Percentiles rank a stretch among this genome's conserved stretches.
These are phyloP conservation scores for Gymnoscopelus microlampas DNA, from an alignment of 2,797 vertebrate genomes.

Conservation along the genomic window DNA sequence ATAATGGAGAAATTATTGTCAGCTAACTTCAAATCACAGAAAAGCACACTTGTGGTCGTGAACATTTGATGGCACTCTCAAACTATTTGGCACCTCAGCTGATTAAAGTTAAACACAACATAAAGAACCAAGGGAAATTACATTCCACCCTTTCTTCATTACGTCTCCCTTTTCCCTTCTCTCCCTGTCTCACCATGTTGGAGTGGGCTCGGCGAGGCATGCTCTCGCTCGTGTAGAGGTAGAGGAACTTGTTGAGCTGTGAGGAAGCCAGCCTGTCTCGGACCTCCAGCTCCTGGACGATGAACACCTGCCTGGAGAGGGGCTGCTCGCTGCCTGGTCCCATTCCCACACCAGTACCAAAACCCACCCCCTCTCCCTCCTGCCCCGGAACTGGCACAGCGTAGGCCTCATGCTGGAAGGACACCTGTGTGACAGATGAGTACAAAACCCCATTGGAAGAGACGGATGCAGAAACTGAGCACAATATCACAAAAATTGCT, in stretches of 20 bases:
- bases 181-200: slow-evolving; percentile 86
- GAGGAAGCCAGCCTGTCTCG: slow-evolving; percentile 91
- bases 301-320: slow-evolving; percentile 90
- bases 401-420: slow-evolving; percentile 93
- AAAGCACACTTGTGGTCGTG: no score
- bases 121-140: no score
- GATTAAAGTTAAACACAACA: background rate
- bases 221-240: slow-evolving; percentile 93
- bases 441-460: no score
- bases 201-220: slow-evolving; percentile 92
- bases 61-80: no score
- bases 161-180: background rate
- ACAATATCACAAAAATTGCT: no score
- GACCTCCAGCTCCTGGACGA: slow-evolving; percentile 93
- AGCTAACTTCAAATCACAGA: no score
- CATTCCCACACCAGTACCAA: slow-evolving; percentile 28
- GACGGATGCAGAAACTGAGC: no score
- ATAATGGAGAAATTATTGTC: no score
- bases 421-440: slow-evolving; percentile 77
- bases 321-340: slow-evolving; percentile 82
- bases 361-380: slow-evolving; percentile 64
- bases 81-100: background rate
- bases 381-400: slow-evolving; percentile 55
- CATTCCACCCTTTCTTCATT: background rate
- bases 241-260: slow-evolving; percentile 94